Base-by-base conservation (phyloP, 2,888 invertebrate species). In the Aporophyla nigra region DNA sequence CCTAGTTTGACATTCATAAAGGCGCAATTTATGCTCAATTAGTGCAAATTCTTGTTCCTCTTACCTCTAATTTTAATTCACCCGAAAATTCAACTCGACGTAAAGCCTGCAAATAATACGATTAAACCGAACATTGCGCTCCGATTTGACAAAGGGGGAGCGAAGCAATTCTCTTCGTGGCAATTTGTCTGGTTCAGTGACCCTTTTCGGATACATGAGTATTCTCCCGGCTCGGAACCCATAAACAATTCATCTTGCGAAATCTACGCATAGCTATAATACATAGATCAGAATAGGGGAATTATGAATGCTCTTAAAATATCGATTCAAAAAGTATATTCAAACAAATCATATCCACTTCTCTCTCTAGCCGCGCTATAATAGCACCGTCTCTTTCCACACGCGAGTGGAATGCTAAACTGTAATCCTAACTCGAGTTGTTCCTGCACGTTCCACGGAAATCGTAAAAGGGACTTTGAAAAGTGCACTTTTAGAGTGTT, bases 181-280 rank as follows among this genome's bases (percentile, higher is more conserved):
- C 92, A 93, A 95, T 94, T 94, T 94, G 93, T 94, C 92, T 93
- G 91, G 93, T 94, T 94, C 94, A 91, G 90, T 92, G 93, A 94
- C 92, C 93, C 93, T 91, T 92, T 93, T 93, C 86, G 86, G 84
- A 89, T 85, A 90, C 90, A 88, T 83, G 88, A 89, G 89, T 89
- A 89, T 89, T 87, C 90, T 90, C 89, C 83, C 83, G 76, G 87
- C 87, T 85, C 82, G 85, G 67, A 82, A 89, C 89, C 87, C 91
- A 93, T 94, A 93, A 93, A 94, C 92, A 93, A 94, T 94, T 93
- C 91, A 93, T 93, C 90, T 93, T 89, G 87, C 85, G 73, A 90
- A 93, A 93, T 92, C 90, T 91, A 92, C 90, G 90, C 90, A 89
- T 87, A 89, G 84, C 88, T 86, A 85, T 87, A 87, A 89, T 83